Evolutionary conservation across 64 coral and sea anemone species (phyloP).

Genomic region (Montipora efflorescens): DNA sequence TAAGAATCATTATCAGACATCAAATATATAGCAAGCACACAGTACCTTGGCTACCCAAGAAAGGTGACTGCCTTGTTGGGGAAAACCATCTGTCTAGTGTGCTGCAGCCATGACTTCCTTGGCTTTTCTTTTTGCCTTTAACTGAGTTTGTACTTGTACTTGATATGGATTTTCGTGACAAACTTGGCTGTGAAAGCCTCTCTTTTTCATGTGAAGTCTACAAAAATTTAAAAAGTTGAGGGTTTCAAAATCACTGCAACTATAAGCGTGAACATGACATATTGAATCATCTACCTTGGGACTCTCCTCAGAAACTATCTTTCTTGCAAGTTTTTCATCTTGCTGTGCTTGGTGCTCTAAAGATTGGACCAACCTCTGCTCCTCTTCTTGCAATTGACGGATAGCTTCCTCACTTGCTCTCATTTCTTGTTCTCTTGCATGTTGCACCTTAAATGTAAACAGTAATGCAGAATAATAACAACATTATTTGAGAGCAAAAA

Average conservation of each 20-base stretch:
- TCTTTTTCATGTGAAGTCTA: constrained; percentile 28
- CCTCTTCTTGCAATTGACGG: constrained; percentile 68
- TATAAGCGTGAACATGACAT: too few relatives aligned
- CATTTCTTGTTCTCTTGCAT: constrained; percentile 79
- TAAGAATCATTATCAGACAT: too few relatives aligned
- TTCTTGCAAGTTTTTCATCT: constrained; percentile 90
- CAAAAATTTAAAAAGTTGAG: not conserved
- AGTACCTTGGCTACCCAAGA: not conserved
- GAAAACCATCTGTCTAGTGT: constrained; percentile 80
- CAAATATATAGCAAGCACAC: too few relatives aligned
- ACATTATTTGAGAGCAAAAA: too few relatives aligned
- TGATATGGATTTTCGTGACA: not conserved
- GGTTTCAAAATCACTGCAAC: not conserved
- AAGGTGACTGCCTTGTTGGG: constrained; percentile 22
- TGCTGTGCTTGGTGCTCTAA: constrained; percentile 64
- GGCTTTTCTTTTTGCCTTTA: constrained; percentile 44
- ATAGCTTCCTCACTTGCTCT: constrained; percentile 88
- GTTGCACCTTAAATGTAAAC: constrained; percentile 55
- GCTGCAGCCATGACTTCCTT: not conserved
- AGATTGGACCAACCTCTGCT: constrained; percentile 32
- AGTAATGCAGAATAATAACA: too few relatives aligned
- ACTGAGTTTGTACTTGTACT: not conserved
- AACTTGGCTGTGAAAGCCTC: not conserved
- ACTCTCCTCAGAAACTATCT: constrained; percentile 38
- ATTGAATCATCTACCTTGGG: constrained; percentile 29